Evolutionary conservation across 2,113 vertebrate genomes (phyloP).

Genomic region (Nothoprocta perdicaria): DNA sequence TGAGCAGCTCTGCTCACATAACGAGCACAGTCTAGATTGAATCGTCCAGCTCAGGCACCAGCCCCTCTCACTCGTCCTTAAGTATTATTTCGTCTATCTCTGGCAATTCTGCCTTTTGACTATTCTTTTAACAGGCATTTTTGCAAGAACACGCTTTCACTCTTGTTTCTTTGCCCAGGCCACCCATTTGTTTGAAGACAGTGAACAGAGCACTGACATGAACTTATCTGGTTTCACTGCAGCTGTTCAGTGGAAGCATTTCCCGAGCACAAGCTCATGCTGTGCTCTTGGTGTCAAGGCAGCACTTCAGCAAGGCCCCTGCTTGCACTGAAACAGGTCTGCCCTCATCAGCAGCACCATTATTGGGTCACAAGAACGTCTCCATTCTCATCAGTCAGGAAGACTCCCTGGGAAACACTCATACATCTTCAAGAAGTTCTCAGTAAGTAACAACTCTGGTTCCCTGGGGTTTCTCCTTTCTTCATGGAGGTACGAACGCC

Average conservation of each 20-base stretch:
- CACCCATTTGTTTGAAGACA: not conserved
- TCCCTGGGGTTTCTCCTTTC: not conserved
- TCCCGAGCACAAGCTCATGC: not conserved
- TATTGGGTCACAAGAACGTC: not conserved
- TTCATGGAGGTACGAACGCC: not conserved
- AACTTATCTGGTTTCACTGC: not conserved
- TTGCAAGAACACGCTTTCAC: not conserved
- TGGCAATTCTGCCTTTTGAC: not conserved
- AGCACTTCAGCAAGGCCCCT: not conserved
- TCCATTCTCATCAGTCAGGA: not conserved
- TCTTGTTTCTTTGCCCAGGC: not conserved
- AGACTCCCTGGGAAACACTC: not conserved
- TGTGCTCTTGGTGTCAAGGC: not conserved
- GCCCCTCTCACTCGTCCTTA: not conserved
- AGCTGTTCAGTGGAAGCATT: not conserved
- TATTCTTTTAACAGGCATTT: not conserved
- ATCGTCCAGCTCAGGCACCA: not conserved
- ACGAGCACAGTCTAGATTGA: not conserved
- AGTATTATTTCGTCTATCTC: not conserved
- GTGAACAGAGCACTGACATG: rapidly evolving
- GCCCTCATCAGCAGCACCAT: not conserved
- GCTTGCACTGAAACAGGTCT: not conserved
- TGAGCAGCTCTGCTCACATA: not conserved
- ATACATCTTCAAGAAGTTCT: not conserved
- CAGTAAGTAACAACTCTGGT: not conserved